Evolutionary conservation across 2,113 vertebrate genomes (phyloP).

Genomic region (Oryzias curvinotus): DNA sequence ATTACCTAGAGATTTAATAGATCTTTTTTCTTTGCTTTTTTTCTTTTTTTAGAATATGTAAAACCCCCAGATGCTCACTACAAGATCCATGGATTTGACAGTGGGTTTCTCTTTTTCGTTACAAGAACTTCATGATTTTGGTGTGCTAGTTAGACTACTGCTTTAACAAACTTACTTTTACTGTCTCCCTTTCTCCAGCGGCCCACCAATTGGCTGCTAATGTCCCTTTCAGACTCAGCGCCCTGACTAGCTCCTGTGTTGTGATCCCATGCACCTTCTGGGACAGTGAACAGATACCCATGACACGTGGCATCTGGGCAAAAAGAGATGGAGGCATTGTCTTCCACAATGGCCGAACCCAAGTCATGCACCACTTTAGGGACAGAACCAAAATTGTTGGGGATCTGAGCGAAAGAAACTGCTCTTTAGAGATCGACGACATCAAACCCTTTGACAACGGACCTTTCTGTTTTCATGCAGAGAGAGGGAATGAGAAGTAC

Average conservation of each 20-base stretch:
- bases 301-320: conserved; percentile 51
- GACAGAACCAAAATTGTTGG: conserved; percentile 58
- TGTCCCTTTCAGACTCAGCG: conserved; percentile 50
- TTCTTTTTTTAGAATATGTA: too few species aligned
- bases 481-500: conserved; percentile 33
- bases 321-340: conserved; percentile 28
- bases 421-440: conserved; percentile 66
- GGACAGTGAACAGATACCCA: neutral
- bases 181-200: conserved; percentile 9
- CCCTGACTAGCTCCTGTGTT: conserved; percentile 62
- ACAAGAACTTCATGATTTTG: neutral
- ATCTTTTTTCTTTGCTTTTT: too few species aligned
- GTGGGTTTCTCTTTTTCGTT: conserved; percentile 8
- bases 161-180: neutral
- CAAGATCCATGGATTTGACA: neutral
- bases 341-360: conserved; percentile 46
- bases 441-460: conserved; percentile 69
- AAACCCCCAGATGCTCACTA: too few species aligned
- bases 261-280: conserved; percentile 69
- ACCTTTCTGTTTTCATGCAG: conserved; percentile 66
- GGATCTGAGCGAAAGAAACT: conserved; percentile 44
- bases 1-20: too few species aligned
- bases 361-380: conserved; percentile 58
- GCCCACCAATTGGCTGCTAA: conserved; percentile 8
- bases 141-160: neutral